Evolutionary conservation across 1,140 invertebrate species (phyloP), one percentile per base, ranked within the genome.

Genomic region (Acromyrmex heyeri): DNA sequence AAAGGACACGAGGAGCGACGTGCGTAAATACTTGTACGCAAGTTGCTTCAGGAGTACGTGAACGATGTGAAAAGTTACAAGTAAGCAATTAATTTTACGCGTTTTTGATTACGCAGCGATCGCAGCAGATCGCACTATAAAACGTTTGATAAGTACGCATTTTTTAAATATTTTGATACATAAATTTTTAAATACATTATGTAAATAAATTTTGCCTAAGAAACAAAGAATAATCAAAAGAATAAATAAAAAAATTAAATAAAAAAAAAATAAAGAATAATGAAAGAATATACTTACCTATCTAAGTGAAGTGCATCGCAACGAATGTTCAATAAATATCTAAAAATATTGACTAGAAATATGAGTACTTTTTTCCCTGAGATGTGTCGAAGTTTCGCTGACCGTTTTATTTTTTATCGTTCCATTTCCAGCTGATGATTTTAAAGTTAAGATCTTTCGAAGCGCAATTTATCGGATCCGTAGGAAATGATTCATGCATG

Each of bases 31-130:
- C 21, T 34, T 30, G 30, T 76, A 73, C 34, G 69, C 67, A 27
- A 3, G 12, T 14, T 59, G 61, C 18, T 34, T 48, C 48, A 81
- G 30, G 55, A 75, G 48, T 18, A 67, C 24, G 34, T 30, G 72
- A 75, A 55, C 30, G 69, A 50, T 50, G 76, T 55, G 48, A 57
- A 70, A 57, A 81, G 27, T 12, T n/a, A 16, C 70, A 21, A n/a
- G 21, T 21, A 48, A n/a, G 44, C 30, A n/a, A 38, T 12, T 69
- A 30, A 27, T 38, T 70, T 30, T 38, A 38, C 55, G n/a, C 30
- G 21, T 38, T 69, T 81, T 38, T 38, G 21, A 70, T 70, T 38
- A n/a, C 30, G 21, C 14, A 24, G 2, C 18, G 12, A 48, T 21
- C 0, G 21, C 21, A 21, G 21, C 18, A 38, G 34, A 0, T 0